Conservation (phyloP, 2,797 vertebrate species). For the Alosa sapidissima region DNA sequence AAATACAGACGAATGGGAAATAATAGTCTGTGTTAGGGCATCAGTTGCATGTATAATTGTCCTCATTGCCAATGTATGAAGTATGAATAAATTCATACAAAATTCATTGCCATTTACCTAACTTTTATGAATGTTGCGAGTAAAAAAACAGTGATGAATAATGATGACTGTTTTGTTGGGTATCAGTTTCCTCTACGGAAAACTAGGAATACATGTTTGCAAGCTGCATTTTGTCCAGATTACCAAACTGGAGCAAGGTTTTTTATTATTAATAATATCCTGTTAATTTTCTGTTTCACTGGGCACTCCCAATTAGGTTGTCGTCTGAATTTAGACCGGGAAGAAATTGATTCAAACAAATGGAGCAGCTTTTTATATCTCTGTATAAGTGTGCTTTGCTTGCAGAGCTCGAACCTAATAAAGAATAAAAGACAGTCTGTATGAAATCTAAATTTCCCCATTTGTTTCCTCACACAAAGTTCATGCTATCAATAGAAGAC, state of each 20-base stretch:
- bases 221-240: slow-evolving; percentile 15
- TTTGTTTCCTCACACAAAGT: slow-evolving; percentile 34
- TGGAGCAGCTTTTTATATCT: slow-evolving; percentile 37
- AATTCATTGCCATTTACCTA: background rate
- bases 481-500: slow-evolving; percentile 13
- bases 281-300: slow-evolving; percentile 60
- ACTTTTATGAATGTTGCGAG: background rate
- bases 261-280: slow-evolving; percentile 40
- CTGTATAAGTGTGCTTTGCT: slow-evolving; percentile 40
- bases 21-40: background rate
- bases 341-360: slow-evolving; percentile 48
- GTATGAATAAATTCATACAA: slow-evolving; percentile 7
- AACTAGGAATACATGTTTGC: slow-evolving; percentile 8
- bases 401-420: slow-evolving; percentile 26
- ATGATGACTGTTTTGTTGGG: background rate
- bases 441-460: slow-evolving; percentile 34
- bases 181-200: background rate
- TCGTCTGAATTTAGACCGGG: slow-evolving; percentile 46
- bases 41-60: slow-evolving; percentile 18
- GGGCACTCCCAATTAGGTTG: slow-evolving; percentile 53
- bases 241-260: slow-evolving; percentile 19
- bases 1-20: background rate
- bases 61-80: background rate
- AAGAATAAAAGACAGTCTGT: slow-evolving; percentile 17
- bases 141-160: background rate